Evolutionary conservation across 2,797 vertebrate species (phyloP), one percentile per base, ranked within the genome.

Genomic region (Remorina albescens): DNA sequence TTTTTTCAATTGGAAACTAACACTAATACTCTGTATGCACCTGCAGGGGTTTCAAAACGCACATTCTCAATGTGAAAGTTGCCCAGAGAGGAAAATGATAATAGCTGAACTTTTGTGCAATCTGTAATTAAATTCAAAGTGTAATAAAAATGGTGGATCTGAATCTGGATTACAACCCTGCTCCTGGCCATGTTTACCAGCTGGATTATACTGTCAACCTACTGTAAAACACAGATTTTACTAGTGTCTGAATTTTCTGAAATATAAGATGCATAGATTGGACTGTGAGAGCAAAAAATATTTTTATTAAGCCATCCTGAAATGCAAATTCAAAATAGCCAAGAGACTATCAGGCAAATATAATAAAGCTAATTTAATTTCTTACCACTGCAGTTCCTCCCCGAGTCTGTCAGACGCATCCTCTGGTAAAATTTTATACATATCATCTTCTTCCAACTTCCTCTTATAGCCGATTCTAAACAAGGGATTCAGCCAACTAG

Each of bases 401-500:
- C 97, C 98, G 0, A 98, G 95, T 77, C 84, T 90, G 56, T 95
- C 92, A 0, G 97, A 99, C 21, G 93, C 90, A 69, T 99, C 97
- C 82, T 97, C 96, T 0, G 96, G 95, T 16, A 99, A 95, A 73
- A 99, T 93, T 16, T 94, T 91, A 68, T 95, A 98, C 97, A 99
- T 97, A 83, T 99, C 98, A 95, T 98, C 94, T 94, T 98, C 97
- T 81, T 97, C 95, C 71, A 99, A 86, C 63, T 90, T 96, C 77
- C 94, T 93, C 84, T 95, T 95, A 88, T 95, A 96, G 21, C 97
- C 98, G 2, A 85, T 91, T 83, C 92, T 94, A 92, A 99, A 97
- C 86, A 99, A 90, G 19, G 97, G 97, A 80, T 98, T 98, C 69
- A 99, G 90, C 98, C 98, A 99, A 76, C 97, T 99, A 76, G 74